phyloP scores from a whole-genome alignment of 2,113 vertebrate genomes.

The Passerina amoena region DNA sequence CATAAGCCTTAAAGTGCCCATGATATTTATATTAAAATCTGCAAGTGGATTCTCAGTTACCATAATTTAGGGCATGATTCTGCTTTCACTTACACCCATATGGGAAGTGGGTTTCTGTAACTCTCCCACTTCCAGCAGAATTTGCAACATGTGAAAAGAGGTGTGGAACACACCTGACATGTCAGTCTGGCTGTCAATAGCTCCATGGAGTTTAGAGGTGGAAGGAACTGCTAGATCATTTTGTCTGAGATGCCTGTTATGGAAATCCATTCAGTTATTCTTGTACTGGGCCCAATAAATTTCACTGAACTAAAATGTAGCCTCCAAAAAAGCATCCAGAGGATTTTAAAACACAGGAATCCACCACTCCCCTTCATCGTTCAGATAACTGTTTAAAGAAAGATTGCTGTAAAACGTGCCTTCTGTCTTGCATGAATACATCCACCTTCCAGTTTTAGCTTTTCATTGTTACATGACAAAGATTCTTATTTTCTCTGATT shows the following conservation, averaged over 20 bases:
- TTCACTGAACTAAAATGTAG: not conserved
- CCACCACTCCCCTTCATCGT: not conserved
- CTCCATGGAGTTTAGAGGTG: not conserved
- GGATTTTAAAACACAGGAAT: not conserved
- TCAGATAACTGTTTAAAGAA: not conserved
- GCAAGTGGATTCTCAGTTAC: not conserved
- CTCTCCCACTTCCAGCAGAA: not conserved
- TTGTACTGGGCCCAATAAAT: not conserved
- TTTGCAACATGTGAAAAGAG: not conserved
- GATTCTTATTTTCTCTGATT: not conserved
- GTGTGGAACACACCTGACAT: not conserved
- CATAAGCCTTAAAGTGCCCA: not conserved
- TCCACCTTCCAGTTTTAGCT: not conserved
- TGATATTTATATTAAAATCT: not conserved
- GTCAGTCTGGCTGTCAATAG: not conserved
- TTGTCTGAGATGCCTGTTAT: not conserved
- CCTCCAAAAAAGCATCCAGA: not conserved
- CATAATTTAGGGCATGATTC: not conserved
- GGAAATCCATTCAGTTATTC: not conserved
- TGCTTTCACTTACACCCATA: not conserved
- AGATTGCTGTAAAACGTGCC: not conserved
- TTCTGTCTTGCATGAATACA: not conserved
- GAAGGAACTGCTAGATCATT: not conserved
- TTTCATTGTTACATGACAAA: not conserved
- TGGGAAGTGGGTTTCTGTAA: not conserved